phyloP scores from a whole-genome alignment of 2,888 invertebrate species.

The Pecten maximus region DNA sequence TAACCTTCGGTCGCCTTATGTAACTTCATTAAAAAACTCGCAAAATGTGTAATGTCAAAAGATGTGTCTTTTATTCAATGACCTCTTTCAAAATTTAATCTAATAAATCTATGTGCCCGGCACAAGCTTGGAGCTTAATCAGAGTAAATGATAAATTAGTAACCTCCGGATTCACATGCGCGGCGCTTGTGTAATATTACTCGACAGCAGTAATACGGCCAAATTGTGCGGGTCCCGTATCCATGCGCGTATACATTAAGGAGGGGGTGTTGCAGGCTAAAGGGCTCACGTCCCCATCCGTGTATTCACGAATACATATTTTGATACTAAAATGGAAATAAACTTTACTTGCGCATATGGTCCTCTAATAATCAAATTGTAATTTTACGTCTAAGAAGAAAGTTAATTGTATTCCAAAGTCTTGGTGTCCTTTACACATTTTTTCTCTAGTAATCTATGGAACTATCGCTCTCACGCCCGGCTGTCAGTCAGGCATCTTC shows the following conservation, averaged over 20 bases:
- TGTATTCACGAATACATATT: constrained; percentile 21
- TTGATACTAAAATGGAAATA: constrained; percentile 30
- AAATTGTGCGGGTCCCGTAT: constrained; percentile 35
- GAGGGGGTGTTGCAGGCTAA: constrained; percentile 8
- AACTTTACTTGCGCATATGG: constrained; percentile 25
- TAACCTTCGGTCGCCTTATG: not conserved
- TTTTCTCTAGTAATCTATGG: not conserved
- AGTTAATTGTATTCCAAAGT: not conserved
- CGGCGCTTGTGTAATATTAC: constrained; percentile 29
- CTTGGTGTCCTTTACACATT: not conserved
- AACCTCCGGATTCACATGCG: constrained; percentile 33
- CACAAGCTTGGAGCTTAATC: constrained; percentile 35
- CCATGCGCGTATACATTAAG: constrained; percentile 24
- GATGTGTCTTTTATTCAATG: constrained; percentile 32
- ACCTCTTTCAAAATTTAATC: constrained; percentile 33
- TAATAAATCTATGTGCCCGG: constrained; percentile 32
- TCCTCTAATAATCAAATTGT: constrained; percentile 16
- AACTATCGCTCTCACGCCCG: not conserved
- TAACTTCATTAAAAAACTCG: constrained; percentile 32
- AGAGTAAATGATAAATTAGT: constrained; percentile 22
- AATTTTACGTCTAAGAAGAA: not conserved
- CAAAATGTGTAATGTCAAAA: constrained; percentile 33
- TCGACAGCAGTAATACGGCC: constrained; percentile 25
- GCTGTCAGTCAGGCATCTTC: not conserved
- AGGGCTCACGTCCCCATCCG: not conserved